Evolutionary conservation across 2,113 vertebrate species (phyloP).

Genomic region (Oryzias javanicus): DNA sequence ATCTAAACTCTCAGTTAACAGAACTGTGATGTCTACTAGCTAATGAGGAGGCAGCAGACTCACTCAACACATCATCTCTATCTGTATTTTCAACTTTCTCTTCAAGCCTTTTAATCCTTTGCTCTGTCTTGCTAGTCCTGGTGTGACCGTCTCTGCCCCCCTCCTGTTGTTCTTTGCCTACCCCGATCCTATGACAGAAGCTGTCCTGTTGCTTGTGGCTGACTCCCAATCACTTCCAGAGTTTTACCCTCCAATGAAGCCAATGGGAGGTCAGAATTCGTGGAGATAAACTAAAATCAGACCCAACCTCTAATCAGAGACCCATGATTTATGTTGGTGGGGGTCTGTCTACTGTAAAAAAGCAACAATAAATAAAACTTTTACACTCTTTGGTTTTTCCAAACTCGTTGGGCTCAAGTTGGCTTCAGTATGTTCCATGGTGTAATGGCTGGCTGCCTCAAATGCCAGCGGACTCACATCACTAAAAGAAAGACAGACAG

Average conservation of each 20-base stretch:
- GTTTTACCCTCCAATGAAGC: conserved; percentile 22
- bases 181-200: conserved; percentile 34
- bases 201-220: conserved; percentile 15
- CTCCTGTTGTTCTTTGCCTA: conserved; percentile 11
- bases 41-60: conserved; percentile 69
- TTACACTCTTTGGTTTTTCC: conserved; percentile 42
- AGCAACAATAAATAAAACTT: conserved; percentile 48
- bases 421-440: conserved; percentile 54
- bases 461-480: conserved; percentile 64
- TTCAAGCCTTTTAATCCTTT: conserved; percentile 24
- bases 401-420: conserved; percentile 36
- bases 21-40: conserved; percentile 62
- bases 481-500: conserved; percentile 23
- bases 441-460: conserved; percentile 61
- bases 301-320: conserved; percentile 17
- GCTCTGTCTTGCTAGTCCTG: conserved; percentile 19
- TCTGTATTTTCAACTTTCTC: conserved; percentile 46
- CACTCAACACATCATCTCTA: conserved; percentile 50
- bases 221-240: conserved; percentile 41
- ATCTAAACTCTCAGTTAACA: conserved; percentile 30
- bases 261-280: conserved; percentile 2
- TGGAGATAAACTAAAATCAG: conserved; percentile 13
- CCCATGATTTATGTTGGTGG: conserved; percentile 27
- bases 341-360: conserved; percentile 27
- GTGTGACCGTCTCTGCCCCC: conserved; percentile 30